Base-by-base conservation (phyloP, 1,140 invertebrate genomes). In the Neodiprion fabricii region DNA sequence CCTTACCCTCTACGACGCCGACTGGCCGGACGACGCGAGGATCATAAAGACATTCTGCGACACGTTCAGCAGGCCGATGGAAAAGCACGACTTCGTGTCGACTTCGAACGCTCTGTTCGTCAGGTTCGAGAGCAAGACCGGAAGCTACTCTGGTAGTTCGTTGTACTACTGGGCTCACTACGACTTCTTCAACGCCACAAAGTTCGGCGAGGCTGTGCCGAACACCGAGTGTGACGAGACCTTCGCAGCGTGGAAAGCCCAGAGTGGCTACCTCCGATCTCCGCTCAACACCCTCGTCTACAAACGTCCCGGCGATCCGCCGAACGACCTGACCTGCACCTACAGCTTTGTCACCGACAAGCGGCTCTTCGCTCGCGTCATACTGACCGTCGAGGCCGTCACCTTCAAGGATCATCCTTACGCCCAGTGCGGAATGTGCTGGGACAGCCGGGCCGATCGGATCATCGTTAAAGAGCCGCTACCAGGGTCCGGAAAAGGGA, bases 11-110 rank as follows among this genome's bases (percentile, higher is more conserved):
- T 97, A 97, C 84, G 96, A 97, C 78, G 92, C 95, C 0, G 91
- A 94, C 17, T 93, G 94, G 89, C 93, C 96, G 4, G 95, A 97
- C 80, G 95, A 96, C 75, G 94, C 95, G 0, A 91, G 91, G 71
- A 96, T 97, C 71, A 96, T 97, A 77, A 96, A 96, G 84, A 97
- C 96, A 7, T 97, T 97, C 85, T 97, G 96, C 85, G 96, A 97
- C 85, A 97, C 96, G 0, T 97, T 97, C 86, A 96, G 95, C 48
- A 93, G 94, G 72, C 94, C 95, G 0, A 95, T 96, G 93, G 96
- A 97, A 85, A 97, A 96, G 83, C 94, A 96, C 79, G 96, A 97
- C 82, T 97, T 97, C 80, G 94, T 97, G 0, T 96, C 95, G 0
- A 95, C 94, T 0, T 93, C 93, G 8, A 95, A 94, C 78, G 92